phyloP scores from a whole-genome alignment of 2,797 vertebrate genomes.

The Syncerus caffer region DNA sequence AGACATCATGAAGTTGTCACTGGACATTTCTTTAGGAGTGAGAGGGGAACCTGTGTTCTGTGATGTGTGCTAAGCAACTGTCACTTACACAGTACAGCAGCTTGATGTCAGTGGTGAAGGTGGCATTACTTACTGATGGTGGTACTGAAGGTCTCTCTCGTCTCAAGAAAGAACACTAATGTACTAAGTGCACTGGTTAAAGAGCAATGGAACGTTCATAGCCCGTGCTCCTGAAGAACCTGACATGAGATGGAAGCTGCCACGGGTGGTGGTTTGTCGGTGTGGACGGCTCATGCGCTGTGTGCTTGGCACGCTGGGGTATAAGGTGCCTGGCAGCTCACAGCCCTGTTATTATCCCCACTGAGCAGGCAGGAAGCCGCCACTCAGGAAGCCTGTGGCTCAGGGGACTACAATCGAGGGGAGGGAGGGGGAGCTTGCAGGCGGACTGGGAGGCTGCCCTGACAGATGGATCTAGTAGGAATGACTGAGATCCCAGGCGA shows the following conservation, averaged over 20 bases:
- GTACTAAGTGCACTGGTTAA: not conserved
- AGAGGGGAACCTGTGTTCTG: not conserved
- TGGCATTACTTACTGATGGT: not conserved
- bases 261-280: not conserved
- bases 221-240: not conserved
- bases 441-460: not conserved
- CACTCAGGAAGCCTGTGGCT: not conserved
- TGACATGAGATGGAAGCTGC: not conserved
- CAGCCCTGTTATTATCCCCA: accelerated
- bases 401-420: accelerated
- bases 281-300: accelerated
- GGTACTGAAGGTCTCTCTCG: accelerated
- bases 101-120: not conserved
- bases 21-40: not conserved
- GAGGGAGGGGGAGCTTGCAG: not conserved
- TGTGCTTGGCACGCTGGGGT: not conserved
- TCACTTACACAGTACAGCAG: not conserved
- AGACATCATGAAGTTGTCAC: not conserved
- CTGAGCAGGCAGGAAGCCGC: not conserved
- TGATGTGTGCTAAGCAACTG: not conserved
- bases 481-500: not conserved
- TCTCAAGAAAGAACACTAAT: not conserved
- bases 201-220: not conserved
- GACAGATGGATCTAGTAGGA: not conserved
- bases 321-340: not conserved